These are phyloP conservation scores for Monomorium pharaonis DNA, from an alignment of 1,140 invertebrate genomes.

Conservation along the genomic window DNA sequence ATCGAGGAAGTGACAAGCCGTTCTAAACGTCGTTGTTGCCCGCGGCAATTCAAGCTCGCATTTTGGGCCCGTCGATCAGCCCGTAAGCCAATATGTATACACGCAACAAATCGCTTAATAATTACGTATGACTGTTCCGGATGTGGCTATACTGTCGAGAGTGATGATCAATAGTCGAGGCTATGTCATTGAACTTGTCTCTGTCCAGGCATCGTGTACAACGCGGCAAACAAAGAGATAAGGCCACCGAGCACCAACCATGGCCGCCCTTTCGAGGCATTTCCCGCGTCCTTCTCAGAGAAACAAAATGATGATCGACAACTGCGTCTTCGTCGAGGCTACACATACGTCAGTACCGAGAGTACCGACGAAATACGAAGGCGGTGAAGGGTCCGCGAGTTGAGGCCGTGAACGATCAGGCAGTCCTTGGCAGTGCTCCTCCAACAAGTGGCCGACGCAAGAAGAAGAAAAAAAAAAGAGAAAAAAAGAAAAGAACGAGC, in stretches of 20 bases:
- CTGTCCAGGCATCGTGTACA: neutral
- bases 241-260: conserved; percentile 7
- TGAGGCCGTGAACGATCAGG: conserved; percentile 25
- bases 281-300: conserved; percentile 8
- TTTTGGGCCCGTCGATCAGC: neutral
- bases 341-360: neutral
- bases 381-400: conserved; percentile 28
- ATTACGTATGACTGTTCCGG: neutral
- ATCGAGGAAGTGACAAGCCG: conserved; percentile 34
- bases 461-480: neutral
- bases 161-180: conserved; percentile 38
- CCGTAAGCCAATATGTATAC: neutral
- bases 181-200: conserved; percentile 43
- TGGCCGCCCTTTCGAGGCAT: conserved; percentile 20
- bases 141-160: neutral
- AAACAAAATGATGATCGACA: conserved; percentile 40
- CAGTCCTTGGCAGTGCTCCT: conserved; percentile 53
- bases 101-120: conserved; percentile 21
- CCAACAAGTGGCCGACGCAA: neutral
- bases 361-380: neutral
- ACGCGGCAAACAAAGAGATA: conserved; percentile 22
- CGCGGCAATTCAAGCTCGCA: conserved; percentile 15
- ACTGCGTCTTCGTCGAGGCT: conserved; percentile 32
- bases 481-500: conserved; percentile 3
- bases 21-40: conserved; percentile 1